Evolutionary conservation across 1,140 invertebrate species (phyloP), one percentile per base, ranked within the genome.

Genomic region (Alviniconcha marisindica): DNA sequence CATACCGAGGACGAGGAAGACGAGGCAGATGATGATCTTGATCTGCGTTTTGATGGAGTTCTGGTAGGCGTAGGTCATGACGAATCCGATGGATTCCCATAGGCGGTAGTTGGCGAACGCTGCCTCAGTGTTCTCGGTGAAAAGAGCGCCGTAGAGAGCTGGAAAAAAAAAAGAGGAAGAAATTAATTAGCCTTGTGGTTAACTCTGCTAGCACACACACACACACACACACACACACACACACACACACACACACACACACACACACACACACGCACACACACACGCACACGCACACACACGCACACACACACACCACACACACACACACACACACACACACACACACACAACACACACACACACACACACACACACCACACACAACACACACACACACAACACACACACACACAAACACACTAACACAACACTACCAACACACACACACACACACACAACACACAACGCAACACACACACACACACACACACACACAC

Each of bases 91-190:
- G 33, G 96, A 97, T 93, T 99, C 98, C 91, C 91, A 92, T 7
- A 99, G 95, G 56, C 98, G 95, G 93, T 97, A 99, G 93, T 98
- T 99, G 83, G 97, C 98, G 94, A 99, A 99, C 0, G 98, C 98
- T 0, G 98, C 97, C 93, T 99, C 98, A 90, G 98, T 97, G 93
- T 98, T 87, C 24, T 89, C 97, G 51, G 96, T 95, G 85, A 98
- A 99, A 36, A 99, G 93, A 14, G 97, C 96, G 36, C 98, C 97
- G 91, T 99, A 99, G 54, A 99, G 94, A 83, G 97, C 97, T 97
- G 94, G 0, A 93, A 91, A 28, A 10, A 36, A 14, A 36, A 69
- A 60, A 60, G 56, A 60, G 56, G n/a, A 60, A 71, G n/a, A n/a
- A n/a, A n/a, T n/a, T n/a, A n/a, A n/a, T n/a, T n/a, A n/a, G n/a